Evolutionary conservation across 2,888 invertebrate genomes (phyloP), one percentile per base, ranked within the genome.

Genomic region (Xanthia togata): DNA sequence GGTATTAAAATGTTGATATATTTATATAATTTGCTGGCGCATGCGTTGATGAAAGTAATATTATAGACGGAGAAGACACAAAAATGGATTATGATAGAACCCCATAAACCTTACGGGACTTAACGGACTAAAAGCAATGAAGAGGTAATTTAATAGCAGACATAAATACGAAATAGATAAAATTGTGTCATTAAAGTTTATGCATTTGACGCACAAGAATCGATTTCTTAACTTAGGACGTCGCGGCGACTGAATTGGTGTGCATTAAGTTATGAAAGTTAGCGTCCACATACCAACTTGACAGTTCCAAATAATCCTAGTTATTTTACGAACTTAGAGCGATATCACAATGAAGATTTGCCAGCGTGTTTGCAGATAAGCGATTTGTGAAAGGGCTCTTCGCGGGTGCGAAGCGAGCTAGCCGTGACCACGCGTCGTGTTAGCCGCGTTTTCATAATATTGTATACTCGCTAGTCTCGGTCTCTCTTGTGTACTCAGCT

Each of bases 231-330:
- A 80, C 35, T 79, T 44, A 57, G 53, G 47, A 72, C 65, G 57
- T 77, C 14, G 26, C 47, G 60, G 38, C 57, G 35, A 65, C 57
- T 14, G 35, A 41, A 59, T 71, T 17, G 12, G 26, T 64, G 67
- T 68, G 59, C 41, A 35, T 70, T 68, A 81, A 79, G 72, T 81
- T 70, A 78, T 65, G 50, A 53, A 64, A 53, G 60, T 65, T 65
- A 50, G 9, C 31, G 57, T 8, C 35, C 26, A 38, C 57, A 67
- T 41, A 44, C 50, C 35, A 69, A 79, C n/a, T 82, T 64, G 20
- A 31, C 17, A 57, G 63, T 41, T 50, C n/a, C 31, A n/a, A 59
- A 76, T 69, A 82, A 64, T 77, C 38, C 77, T 41, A 57, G 67
- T 81, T 57, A 55, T 67, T 55, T 81, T 23, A 67, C 35, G n/a